Conservation (phyloP, 2,797 vertebrate species). For the Argentina silus region DNA sequence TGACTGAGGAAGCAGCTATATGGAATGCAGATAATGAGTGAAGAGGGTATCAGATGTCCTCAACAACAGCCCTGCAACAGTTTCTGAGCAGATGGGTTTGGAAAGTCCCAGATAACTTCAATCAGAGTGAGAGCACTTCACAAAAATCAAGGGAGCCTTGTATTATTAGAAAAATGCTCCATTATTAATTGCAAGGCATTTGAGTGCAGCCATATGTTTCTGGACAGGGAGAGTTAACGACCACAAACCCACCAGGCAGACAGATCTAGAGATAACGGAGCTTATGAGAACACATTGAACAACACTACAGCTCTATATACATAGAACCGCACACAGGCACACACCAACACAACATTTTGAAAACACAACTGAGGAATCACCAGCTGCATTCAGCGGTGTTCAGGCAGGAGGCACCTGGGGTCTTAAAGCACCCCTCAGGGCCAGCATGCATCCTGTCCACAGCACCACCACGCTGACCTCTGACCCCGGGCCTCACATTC, state of each 20-base stretch:
- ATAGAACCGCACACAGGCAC: not conserved
- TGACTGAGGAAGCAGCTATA: not conserved
- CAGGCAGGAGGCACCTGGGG: not conserved
- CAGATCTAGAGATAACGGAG: not conserved
- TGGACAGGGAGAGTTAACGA: not conserved
- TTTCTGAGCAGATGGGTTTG: not conserved
- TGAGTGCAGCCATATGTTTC: not conserved
- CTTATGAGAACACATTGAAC: not conserved
- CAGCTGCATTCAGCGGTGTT: not conserved
- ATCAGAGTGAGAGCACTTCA: not conserved
- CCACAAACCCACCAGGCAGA: not conserved
- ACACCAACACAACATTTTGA: not conserved
- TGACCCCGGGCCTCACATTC: conserved; percentile 36
- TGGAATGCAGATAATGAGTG: conserved; percentile 3
- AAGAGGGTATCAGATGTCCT: not conserved
- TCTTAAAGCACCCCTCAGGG: conserved; percentile 18
- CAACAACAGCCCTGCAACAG: no score
- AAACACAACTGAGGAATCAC: not conserved
- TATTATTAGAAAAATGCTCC: not conserved
- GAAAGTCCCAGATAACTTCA: conserved; percentile 9
- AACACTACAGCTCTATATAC: not conserved
- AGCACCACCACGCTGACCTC: conserved; percentile 32
- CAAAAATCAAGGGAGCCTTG: not conserved
- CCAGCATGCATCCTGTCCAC: conserved; percentile 29
- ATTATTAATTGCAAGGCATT: not conserved